Evolutionary conservation across 35 echinoderm and acorn worm genomes (phyloP).

Genomic region (Eucidaris tribuloides): DNA sequence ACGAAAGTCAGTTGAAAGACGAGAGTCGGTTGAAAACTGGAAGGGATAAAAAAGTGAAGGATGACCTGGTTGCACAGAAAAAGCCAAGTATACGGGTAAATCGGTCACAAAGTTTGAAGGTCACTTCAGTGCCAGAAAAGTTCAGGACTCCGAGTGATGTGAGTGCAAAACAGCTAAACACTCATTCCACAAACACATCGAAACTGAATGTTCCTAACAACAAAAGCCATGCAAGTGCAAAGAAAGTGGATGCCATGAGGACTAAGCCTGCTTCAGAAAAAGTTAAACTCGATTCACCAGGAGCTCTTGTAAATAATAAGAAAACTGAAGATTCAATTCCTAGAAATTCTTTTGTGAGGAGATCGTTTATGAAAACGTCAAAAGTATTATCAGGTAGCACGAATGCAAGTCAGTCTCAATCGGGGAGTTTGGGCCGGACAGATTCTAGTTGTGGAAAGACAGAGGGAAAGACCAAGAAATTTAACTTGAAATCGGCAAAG

Average conservation of each 20-base stretch:
- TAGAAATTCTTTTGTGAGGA: not conserved
- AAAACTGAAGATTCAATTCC: not conserved
- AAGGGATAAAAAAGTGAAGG: not conserved
- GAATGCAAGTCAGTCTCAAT: not conserved
- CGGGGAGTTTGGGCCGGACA: not conserved
- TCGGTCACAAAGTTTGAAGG: slow-evolving; percentile 9
- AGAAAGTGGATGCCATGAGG: not conserved
- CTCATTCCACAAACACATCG: not conserved
- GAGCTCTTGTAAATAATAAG: not conserved
- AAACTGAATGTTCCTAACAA: not conserved
- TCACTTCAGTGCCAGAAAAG: not conserved
- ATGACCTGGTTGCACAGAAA: not conserved
- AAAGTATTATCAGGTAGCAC: slow-evolving; percentile 34
- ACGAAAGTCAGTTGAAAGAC: not conserved
- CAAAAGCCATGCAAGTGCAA: not conserved
- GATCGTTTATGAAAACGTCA: not conserved
- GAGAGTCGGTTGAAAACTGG: too few relatives aligned
- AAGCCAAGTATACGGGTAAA: not conserved
- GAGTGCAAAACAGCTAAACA: not conserved
- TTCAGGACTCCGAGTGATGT: not conserved
- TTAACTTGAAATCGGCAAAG: not conserved
- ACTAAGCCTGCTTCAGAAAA: not conserved
- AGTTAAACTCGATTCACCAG: slow-evolving; percentile 1
- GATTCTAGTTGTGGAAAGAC: not conserved
- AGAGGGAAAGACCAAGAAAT: not conserved